Evolutionary conservation across 2,113 vertebrate genomes (phyloP), one percentile per base, ranked within the genome.

Genomic region (Acinonyx jubatus): DNA sequence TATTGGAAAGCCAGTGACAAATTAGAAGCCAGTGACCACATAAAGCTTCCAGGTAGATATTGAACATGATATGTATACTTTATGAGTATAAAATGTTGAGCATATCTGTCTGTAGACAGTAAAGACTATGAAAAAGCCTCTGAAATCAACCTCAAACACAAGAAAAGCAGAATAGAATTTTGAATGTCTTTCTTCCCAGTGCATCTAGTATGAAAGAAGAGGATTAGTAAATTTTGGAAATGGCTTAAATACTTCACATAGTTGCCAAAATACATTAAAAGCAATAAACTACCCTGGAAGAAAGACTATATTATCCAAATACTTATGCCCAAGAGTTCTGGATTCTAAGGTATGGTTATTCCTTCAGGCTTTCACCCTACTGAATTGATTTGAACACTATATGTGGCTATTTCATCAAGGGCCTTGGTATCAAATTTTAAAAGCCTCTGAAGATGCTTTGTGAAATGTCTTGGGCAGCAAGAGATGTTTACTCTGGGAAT

Each of bases 341-440:
- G n/a, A 79, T 93, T 50, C 29, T 83, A 79, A 55, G 14, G 65
- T 82, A 73, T 1, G 29, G 71, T 76, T 92, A 38, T 79, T 78
- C 68, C 66, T 89, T 89, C 61, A 92, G 78, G 11, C 10, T 41
- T 48, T 82, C 21, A 29, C 31, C 41, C 21, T 73, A 36, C 76
- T 87, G 74, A 94, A 89, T 7, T 63, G 63, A 84, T 96, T 96
- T 96, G 78, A 92, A 66, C 50, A 95, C 93, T 45, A 18, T 7
- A 18, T 41, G n/a, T 52, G 57, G 38, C 6, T 61, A 78, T 93
- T 97, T 91, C 68, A 89, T 93, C 85, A 96, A 76, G 50, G 48
- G 65, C 63, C 19, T 94, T 96, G 82, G 73, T 65, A 97, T 65
- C 73, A 52, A 91, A 82, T 69, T 93, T 97, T 97, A 93, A 95